These are phyloP conservation scores for Sparidentex hasta DNA, from an alignment of 2,797 vertebrate genomes.

Conservation along the genomic window DNA sequence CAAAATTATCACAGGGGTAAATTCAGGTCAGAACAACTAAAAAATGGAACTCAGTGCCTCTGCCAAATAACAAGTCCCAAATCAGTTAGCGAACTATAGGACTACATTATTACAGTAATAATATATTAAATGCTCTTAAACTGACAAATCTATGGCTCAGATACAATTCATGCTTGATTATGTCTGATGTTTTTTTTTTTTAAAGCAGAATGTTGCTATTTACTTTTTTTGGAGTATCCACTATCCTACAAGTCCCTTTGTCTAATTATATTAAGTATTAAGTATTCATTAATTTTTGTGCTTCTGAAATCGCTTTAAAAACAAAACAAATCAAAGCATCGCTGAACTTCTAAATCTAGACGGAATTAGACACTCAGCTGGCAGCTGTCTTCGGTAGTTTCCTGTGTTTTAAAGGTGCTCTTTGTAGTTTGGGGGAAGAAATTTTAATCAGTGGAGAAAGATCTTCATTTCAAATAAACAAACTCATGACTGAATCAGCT, in stretches of 20 bases:
- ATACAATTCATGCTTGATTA: too few species aligned
- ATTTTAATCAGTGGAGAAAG: too few species aligned
- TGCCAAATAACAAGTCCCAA: neutral
- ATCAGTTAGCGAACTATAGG: neutral
- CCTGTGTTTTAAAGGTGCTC: neutral
- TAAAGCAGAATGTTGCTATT: too few species aligned
- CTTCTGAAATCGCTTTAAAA: neutral
- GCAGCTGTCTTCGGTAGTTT: neutral
- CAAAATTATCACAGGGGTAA: neutral
- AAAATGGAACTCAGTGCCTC: neutral
- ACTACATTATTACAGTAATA: neutral
- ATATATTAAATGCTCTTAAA: neutral
- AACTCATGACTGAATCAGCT: too few species aligned
- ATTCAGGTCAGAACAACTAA: slow-evolving; percentile 30
- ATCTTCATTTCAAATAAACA: too few species aligned
- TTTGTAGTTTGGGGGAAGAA: too few species aligned
- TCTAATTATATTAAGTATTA: neutral
- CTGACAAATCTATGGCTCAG: neutral
- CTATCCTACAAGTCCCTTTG: neutral
- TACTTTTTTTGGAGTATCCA: too few species aligned
- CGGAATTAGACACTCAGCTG: neutral
- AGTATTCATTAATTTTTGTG: neutral
- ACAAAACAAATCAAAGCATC: neutral
- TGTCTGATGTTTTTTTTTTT: too few species aligned
- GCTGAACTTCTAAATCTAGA: neutral